A percentile compares a stretch with the other conserved stretches of the same genome.
These are phyloP conservation scores for Eubucco bourcierii DNA, from an alignment of 2,113 vertebrate genomes.

Conservation along the genomic window DNA sequence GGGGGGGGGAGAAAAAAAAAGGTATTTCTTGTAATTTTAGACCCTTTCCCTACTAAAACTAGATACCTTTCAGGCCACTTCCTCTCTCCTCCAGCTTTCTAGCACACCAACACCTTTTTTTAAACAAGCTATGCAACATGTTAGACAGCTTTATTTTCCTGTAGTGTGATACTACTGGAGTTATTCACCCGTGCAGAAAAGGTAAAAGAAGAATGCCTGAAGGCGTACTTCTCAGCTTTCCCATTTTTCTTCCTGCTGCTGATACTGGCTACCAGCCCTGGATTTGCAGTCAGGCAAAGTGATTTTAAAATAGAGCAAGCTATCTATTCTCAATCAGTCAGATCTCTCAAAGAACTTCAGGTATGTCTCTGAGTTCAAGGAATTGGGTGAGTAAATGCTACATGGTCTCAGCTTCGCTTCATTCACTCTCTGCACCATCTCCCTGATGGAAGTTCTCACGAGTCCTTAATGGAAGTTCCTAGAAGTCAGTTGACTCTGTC, in stretches of 20 bases:
- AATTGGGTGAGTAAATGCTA: neutral
- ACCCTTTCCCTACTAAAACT: neutral
- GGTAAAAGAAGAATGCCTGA: neutral
- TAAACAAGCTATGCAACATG: neutral
- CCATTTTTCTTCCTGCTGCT: neutral
- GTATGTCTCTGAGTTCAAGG: neutral
- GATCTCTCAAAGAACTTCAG: neutral
- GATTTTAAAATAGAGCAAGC: neutral
- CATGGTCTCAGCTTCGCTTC: neutral
- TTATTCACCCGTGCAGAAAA: neutral
- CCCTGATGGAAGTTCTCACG: neutral
- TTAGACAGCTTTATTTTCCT: neutral
- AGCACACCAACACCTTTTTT: rapidly evolving
- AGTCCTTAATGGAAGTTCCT: neutral
- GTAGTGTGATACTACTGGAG: neutral
- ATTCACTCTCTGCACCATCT: neutral
- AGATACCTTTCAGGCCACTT: neutral
- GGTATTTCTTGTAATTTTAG: neutral
- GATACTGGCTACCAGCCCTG: neutral
- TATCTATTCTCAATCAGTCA: neutral
- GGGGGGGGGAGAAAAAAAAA: neutral
- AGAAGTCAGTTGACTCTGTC: neutral
- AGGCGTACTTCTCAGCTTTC: neutral
- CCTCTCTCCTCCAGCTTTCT: neutral
- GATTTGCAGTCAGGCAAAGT: neutral